Base-by-base conservation (phyloP, 2,113 vertebrate species). In the Symphodus melops region DNA sequence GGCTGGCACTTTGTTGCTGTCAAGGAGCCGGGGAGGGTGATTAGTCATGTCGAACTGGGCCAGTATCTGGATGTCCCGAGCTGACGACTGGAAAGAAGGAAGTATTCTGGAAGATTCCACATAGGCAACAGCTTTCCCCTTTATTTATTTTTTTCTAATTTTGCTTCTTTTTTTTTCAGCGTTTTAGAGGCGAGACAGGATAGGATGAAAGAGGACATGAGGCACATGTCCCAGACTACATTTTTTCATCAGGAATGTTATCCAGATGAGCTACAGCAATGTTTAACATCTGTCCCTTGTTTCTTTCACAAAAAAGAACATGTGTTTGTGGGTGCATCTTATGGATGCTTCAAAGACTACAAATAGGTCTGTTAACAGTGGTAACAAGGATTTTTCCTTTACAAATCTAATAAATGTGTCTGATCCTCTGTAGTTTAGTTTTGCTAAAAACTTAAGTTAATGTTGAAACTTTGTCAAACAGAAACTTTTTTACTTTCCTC, bases 1-100 rank as follows among this genome's bases (percentile, higher is more conserved):
- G 75, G 79, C 77, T 80, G 82, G 82, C 83, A 52, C 60, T 42
- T 72, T 53, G 77, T 28, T 58, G 84, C 59, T 72, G 70, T 81
- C 86, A 69, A 51, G 66, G 77, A 79, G 68, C 59, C 51, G 61
- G 61, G 72, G 67, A 81, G 53, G 58, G 77, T 59, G 74, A 90
- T 88, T 83, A 77, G 71, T 88, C 82, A 81, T 61, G 68, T 83
- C n/a, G 61, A 81, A 85, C 76, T 20, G 74, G 81, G 83, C 86
- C 81, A 65, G 81, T 65, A 82, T 51, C 81, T 56, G 75, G 63
- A 76, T 0, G 21, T 64, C 73, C 71, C 0, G 53, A 48, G 56
- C 20, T 46, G 52, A 77, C 42, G 52, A 74, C 64, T 75, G 64
- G 59, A 81, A 76, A 72, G 41, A 65, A 68, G 57, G 44, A 44